A percentile compares a stretch with the other conserved stretches of the same genome.
phyloP scores from a whole-genome alignment of 2,797 vertebrate species.

The Artibeus jamaicensis region DNA sequence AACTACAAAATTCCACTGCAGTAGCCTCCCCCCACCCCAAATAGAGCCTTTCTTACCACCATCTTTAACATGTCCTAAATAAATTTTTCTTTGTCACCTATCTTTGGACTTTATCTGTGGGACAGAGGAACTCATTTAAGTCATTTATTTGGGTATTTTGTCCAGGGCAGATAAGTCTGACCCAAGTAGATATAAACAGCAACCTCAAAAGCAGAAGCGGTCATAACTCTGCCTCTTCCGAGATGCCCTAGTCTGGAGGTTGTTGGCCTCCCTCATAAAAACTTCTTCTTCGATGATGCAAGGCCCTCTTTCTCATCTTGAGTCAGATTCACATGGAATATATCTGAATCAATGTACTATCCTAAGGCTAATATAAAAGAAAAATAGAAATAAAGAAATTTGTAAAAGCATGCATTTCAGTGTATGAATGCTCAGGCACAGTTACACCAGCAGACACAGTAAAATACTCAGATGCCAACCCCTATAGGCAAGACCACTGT shows the following conservation, averaged over 20 bases:
- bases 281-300: neutral
- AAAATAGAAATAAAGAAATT: constrained; percentile 4
- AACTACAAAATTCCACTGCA: neutral
- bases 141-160: neutral
- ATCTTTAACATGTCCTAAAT: neutral
- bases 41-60: neutral
- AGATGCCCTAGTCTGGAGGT: neutral
- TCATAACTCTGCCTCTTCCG: neutral
- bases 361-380: neutral
- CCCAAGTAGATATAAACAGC: neutral
- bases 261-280: neutral
- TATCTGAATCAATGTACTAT: neutral
- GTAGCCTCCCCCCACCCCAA: neutral
- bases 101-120: constrained; percentile 2
- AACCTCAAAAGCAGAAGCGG: neutral
- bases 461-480: neutral
- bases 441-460: neutral
- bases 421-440: neutral
- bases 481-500: fast-evolving
- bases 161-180: neutral
- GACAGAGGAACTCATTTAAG: neutral
- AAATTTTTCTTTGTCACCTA: neutral
- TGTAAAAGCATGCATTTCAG: neutral
- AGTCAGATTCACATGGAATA: neutral
- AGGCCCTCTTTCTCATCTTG: neutral